These are phyloP conservation scores for Callyntrura sp. DNA, from an alignment of 2,888 invertebrate genomes.

Conservation along the genomic window DNA sequence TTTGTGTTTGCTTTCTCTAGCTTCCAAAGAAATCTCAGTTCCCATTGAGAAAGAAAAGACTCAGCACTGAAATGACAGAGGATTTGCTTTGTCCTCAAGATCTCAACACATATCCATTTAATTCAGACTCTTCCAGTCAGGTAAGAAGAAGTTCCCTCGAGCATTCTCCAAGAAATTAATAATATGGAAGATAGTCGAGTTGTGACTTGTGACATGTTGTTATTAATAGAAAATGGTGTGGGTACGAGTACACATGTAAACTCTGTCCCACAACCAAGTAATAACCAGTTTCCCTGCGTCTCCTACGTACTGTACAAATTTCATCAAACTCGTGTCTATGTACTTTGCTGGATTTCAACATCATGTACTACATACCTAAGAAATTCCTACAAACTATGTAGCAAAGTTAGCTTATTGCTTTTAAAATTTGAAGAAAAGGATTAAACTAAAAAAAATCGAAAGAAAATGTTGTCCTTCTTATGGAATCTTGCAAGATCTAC, in stretches of 20 bases:
- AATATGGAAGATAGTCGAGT: conserved; percentile 37
- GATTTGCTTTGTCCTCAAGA: conserved; percentile 83
- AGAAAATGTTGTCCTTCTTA: too few relatives aligned
- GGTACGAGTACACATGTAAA: background rate
- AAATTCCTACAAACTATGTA: too few relatives aligned
- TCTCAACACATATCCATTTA: conserved; percentile 81
- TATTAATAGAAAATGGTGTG: background rate
- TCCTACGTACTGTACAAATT: too few relatives aligned
- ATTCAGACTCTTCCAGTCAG: conserved; percentile 80
- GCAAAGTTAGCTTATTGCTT: too few relatives aligned
- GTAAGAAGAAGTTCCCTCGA: conserved; percentile 61
- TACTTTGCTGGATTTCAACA: too few relatives aligned
- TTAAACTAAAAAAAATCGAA: too few relatives aligned
- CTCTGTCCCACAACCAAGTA: background rate
- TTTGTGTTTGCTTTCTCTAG: conserved; percentile 69
- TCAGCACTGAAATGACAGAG: conserved; percentile 81
- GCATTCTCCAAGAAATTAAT: conserved; percentile 49
- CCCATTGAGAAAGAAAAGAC: conserved; percentile 81
- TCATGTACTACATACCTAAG: too few relatives aligned
- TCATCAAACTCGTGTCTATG: too few relatives aligned
- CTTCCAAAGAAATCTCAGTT: conserved; percentile 81
- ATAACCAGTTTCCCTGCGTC: too few relatives aligned
- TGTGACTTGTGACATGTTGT: conserved; percentile 26
- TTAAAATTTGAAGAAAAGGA: too few relatives aligned
- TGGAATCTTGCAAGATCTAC: too few relatives aligned